These are phyloP conservation scores for Bombylius discolor DNA, from an alignment of 2,888 invertebrate species.

Conservation along the genomic window DNA sequence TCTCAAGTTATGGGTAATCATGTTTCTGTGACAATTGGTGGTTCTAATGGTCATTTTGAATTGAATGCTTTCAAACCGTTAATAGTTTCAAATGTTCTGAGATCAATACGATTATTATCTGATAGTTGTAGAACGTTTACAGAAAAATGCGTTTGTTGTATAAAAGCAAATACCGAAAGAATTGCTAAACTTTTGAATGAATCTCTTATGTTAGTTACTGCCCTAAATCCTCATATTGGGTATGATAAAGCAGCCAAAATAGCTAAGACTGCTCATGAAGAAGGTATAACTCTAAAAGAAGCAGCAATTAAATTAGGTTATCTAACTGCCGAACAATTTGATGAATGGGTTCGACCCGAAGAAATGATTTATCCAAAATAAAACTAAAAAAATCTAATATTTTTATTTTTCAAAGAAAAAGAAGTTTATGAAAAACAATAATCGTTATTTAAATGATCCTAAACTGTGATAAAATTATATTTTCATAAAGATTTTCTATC, in stretches of 20 bases:
- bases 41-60: conserved; percentile 95
- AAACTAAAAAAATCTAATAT: too few species aligned
- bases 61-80: conserved; percentile 97
- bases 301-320: conserved; percentile 75
- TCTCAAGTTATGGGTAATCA: conserved; percentile 98
- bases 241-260: conserved; percentile 94
- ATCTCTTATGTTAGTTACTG: conserved; percentile 95
- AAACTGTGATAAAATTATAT: too few species aligned
- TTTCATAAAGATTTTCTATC: too few species aligned
- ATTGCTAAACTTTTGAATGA: conserved; percentile 79
- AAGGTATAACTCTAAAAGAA: conserved; percentile 74
- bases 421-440: too few species aligned
- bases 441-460: too few species aligned
- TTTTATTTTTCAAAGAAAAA: too few species aligned
- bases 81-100: conserved; percentile 84
- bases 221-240: conserved; percentile 92
- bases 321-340: conserved; percentile 72
- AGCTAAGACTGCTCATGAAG: conserved; percentile 90
- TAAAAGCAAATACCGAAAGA: conserved; percentile 58
- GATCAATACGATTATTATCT: conserved; percentile 67
- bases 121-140: conserved; percentile 76
- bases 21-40: conserved; percentile 83
- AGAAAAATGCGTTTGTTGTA: conserved; percentile 74
- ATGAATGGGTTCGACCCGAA: conserved; percentile 80
- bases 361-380: conserved; percentile 47